Evolutionary conservation across 2,888 invertebrate species (phyloP), one percentile per base, ranked within the genome.

Genomic region (Tetragnatha montana): DNA sequence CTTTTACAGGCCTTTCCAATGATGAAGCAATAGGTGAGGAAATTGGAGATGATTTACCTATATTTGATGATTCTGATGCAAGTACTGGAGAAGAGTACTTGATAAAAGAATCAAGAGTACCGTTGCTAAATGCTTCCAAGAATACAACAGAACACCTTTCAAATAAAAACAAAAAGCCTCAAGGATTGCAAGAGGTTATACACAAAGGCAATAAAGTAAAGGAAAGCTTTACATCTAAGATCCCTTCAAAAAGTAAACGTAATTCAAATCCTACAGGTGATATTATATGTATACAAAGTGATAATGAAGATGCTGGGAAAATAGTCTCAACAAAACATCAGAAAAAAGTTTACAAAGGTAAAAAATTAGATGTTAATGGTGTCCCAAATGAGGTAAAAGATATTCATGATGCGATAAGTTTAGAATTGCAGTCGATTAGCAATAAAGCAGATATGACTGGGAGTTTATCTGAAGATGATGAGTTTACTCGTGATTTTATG

Each of bases 391-490:
- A 8, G 4, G 10, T 60, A 17, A 17, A 60, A 12, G 12, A 60
- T 4, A 60, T 60, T 60, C 17, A 21, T 49, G 2, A 8, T 14
- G 49, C 35, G 4, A 47, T 68, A 17, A 84, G 76, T 69, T 35
- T 76, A 19, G 83, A 84, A 76, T 19, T 75, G 12, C 83, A 84
- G 10, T 76, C 83, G 21, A 22, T 84, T 51, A 60, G 83, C 51
- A 22, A 84, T 21, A 35, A 68, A 17, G 1, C 75, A 21, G 83
- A 84, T 69, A 69, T 51, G 14, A 17, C 47, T 21, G 35, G 69
- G 69, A 21, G 21, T 47, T 60, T 60, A 17, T 68, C 35, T 21
- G 8, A 10, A 60, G 60, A 35, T 21, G 35, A 75, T 68, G 83
- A 84, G 50, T 76, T 84, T 69, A n/a, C 17, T 3, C 10, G 49